A percentile compares a stretch with the other conserved stretches of the same genome.
These are phyloP conservation scores for Danionella cerebrum DNA, from an alignment of 2,113 vertebrate species.

Conservation along the genomic window DNA sequence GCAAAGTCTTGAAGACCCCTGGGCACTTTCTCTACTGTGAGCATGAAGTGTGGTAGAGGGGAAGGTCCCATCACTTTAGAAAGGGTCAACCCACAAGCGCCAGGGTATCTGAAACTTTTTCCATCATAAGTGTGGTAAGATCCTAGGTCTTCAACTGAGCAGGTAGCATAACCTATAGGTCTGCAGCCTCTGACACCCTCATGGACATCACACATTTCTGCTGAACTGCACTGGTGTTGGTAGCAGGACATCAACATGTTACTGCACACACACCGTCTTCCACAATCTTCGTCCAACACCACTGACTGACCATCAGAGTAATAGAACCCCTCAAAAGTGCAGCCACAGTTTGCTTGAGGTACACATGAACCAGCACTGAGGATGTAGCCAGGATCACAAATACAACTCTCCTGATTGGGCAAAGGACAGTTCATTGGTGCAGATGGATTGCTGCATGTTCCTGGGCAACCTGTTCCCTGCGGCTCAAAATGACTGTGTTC, in stretches of 20 bases:
- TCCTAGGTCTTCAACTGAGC: slow-evolving; percentile 41
- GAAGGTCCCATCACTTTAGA: slow-evolving; percentile 37
- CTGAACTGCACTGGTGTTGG: slow-evolving; percentile 27
- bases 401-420: slow-evolving; percentile 48
- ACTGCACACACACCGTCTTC: slow-evolving; percentile 45
- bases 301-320: slow-evolving; percentile 46
- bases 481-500: slow-evolving; percentile 60
- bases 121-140: slow-evolving; percentile 55
- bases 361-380: slow-evolving; percentile 49
- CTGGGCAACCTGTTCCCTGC: slow-evolving; percentile 46
- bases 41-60: slow-evolving; percentile 24
- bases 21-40: slow-evolving; percentile 48
- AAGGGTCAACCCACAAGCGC: slow-evolving; percentile 47
- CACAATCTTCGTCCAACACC: slow-evolving; percentile 44
- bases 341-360: slow-evolving; percentile 50
- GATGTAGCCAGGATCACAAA: slow-evolving; percentile 51
- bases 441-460: slow-evolving; percentile 48
- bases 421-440: slow-evolving; percentile 44
- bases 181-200: slow-evolving; percentile 45
- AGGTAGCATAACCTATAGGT: slow-evolving; percentile 38
- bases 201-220: slow-evolving; percentile 34
- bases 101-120: slow-evolving; percentile 47
- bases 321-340: slow-evolving; percentile 48
- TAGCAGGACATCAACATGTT: slow-evolving; percentile 44
- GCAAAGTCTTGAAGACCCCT: slow-evolving; percentile 32